Conservation (phyloP, 2,888 invertebrate species). For the Coleophora flavipennella region DNA sequence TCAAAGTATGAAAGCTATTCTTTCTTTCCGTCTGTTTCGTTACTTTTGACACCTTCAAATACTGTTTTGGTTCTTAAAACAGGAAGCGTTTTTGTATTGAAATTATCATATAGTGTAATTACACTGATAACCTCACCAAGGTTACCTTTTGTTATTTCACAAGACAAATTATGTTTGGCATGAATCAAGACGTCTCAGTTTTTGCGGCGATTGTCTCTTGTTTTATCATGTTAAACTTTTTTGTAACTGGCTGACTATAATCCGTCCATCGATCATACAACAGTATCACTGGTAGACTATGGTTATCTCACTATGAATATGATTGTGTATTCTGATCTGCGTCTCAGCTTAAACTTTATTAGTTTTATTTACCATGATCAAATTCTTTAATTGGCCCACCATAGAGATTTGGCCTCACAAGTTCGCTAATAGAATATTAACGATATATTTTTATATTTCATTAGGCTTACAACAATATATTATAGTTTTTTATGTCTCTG, state of each 20-base stretch:
- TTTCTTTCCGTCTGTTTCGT: too few relatives aligned
- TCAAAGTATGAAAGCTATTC: too few relatives aligned
- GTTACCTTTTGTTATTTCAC: slow-evolving; percentile 13
- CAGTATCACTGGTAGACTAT: too few relatives aligned
- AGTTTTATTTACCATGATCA: slow-evolving; percentile 3
- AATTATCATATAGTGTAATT: slow-evolving; percentile 19
- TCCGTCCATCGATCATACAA: too few relatives aligned
- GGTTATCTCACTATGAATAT: too few relatives aligned
- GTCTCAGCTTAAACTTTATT: slow-evolving; percentile 8
- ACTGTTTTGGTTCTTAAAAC: slow-evolving; percentile 7
- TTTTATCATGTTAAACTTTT: too few relatives aligned
- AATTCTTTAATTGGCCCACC: slow-evolving; percentile 6
- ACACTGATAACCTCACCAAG: slow-evolving; percentile 14
- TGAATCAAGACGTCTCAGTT: too few relatives aligned
- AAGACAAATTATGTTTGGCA: not conserved
- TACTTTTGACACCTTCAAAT: too few relatives aligned
- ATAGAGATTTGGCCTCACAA: not conserved
- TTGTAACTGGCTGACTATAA: slow-evolving; percentile 5
- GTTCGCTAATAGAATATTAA: slow-evolving; percentile 12
- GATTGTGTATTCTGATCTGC: too few relatives aligned
- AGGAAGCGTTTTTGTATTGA: slow-evolving; percentile 23
- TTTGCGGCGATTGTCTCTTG: too few relatives aligned
- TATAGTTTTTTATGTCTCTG: slow-evolving; percentile 4
- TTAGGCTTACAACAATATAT: slow-evolving; percentile 8
- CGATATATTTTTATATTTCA: slow-evolving; percentile 8